Evolutionary conservation across 2,888 invertebrate genomes (phyloP).

Genomic region (Nyleta sp.): DNA sequence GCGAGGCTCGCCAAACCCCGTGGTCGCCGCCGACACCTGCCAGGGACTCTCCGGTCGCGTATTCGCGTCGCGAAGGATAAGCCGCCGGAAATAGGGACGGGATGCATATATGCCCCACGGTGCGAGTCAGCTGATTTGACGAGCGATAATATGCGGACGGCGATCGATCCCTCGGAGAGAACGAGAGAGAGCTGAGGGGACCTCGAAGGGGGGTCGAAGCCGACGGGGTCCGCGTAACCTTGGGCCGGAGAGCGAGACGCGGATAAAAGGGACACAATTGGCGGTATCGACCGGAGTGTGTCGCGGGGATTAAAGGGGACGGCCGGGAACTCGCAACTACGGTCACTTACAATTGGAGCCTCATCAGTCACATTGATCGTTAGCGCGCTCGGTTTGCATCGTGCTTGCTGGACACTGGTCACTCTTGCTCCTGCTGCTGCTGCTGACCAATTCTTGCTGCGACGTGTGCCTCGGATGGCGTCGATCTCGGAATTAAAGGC

Average conservation of each 20-base stretch:
- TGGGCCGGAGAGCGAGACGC: too few relatives aligned
- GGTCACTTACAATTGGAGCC: conserved; percentile 79
- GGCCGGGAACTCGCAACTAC: background rate
- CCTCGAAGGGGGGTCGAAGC: too few relatives aligned
- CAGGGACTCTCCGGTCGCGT: too few relatives aligned
- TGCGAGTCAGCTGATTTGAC: conserved; percentile 61
- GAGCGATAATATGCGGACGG: conserved; percentile 54
- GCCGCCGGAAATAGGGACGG: too few relatives aligned
- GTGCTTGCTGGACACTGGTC: conserved; percentile 67
- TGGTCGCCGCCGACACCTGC: too few relatives aligned
- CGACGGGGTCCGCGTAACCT: background rate
- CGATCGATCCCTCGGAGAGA: conserved; percentile 45
- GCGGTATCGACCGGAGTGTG: too few relatives aligned
- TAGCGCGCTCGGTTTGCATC: conserved; percentile 78
- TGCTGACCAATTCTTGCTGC: too few relatives aligned
- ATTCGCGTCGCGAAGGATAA: too few relatives aligned
- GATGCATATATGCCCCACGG: too few relatives aligned
- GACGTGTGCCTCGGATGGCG: too few relatives aligned
- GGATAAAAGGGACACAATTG: too few relatives aligned
- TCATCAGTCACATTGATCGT: conserved; percentile 79
- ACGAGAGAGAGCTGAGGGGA: conserved; percentile 20
- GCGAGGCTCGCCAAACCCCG: too few relatives aligned
- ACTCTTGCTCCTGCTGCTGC: background rate
- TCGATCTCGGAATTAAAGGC: conserved; percentile 21
- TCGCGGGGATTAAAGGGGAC: conserved; percentile 37